Evolutionary conservation across 2,888 invertebrate species (phyloP).

Genomic region (Meloe dianella): DNA sequence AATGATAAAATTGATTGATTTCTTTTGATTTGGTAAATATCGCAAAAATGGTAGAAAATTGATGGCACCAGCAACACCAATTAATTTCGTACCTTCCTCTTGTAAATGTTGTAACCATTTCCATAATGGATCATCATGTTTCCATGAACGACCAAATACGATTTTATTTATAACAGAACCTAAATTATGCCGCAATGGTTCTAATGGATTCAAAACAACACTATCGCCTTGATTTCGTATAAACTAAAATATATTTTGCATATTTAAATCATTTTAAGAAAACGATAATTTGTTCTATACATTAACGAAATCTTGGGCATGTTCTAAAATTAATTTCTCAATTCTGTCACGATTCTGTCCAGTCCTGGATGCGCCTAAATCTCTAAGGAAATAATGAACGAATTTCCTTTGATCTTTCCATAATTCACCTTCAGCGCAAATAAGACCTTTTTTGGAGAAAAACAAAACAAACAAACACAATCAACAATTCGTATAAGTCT

Average conservation of each 20-base stretch:
- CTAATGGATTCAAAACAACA: slow-evolving; percentile 61
- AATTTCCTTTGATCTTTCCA: slow-evolving; percentile 86
- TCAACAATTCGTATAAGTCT: slow-evolving; percentile 3
- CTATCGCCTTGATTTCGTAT: slow-evolving; percentile 30
- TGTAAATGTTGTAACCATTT: slow-evolving; percentile 76
- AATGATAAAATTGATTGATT: slow-evolving; percentile 69
- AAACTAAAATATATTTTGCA: slow-evolving; percentile 20
- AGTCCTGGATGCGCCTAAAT: slow-evolving; percentile 74
- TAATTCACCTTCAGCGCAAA: slow-evolving; percentile 79
- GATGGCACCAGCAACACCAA: slow-evolving; percentile 81
- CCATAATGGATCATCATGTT: slow-evolving; percentile 76
- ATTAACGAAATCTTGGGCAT: slow-evolving; percentile 68
- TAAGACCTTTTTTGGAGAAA: slow-evolving; percentile 67
- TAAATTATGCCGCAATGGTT: slow-evolving; percentile 70
- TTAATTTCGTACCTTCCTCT: slow-evolving; percentile 82
- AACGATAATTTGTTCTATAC: slow-evolving; percentile 53
- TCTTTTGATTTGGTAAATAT: slow-evolving; percentile 68
- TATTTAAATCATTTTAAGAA: background rate
- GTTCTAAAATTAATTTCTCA: slow-evolving; percentile 69
- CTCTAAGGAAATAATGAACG: slow-evolving; percentile 73
- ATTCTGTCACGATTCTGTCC: slow-evolving; percentile 67
- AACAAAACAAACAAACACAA: no score
- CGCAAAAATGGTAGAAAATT: slow-evolving; percentile 85
- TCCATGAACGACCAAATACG: slow-evolving; percentile 77
- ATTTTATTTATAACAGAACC: slow-evolving; percentile 80